Evolutionary conservation across 2,888 invertebrate genomes (phyloP), one percentile per base, ranked within the genome.

Genomic region (Sepioteuthis lessoniana): DNA sequence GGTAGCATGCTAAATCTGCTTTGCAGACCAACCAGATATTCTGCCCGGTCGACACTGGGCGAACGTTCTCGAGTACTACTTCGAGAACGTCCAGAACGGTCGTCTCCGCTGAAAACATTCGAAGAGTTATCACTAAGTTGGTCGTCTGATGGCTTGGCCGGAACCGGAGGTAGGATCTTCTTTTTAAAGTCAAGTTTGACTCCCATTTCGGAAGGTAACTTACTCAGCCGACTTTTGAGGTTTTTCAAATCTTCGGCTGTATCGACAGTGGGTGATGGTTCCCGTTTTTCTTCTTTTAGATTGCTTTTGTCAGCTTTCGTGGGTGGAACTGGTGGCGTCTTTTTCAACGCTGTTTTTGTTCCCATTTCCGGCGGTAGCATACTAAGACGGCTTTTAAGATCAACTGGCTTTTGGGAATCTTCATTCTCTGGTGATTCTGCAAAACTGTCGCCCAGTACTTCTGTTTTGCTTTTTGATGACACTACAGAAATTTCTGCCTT

Each of bases 351-450:
- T 42, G 46, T n/a, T 42, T 31, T 16, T 3, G 91, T 91, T 1
- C 91, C 91, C 91, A 91, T 91, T n/a, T 91, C 91, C 16, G 42
- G 31, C 16, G 91, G 46, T 42, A 91, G 46, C 46, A 46, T 91
- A 42, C 37, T 91, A 46, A 91, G n/a, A 21, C 91, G 91, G 38
- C 91, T 91, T 91, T 91, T 91, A 3, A 91, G 46, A n/a, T 91
- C 91, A 28, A 46, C 4, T 42, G 46, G 1, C 21, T 91, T 16
- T 91, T 38, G 7, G 5, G 60, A 60, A 28, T 60, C 28, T 8
- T 60, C 60, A 31, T 28, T 60, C 60, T 60, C 60, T 60, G 25
- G 28, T 8, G 60, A 28, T 60, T 60, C 60, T 60, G 25, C 28
- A 60, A 60, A 25, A 28, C 31, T 8, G 25, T 60, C 60, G 31